These are phyloP conservation scores for Megaptera novaeangliae DNA, from an alignment of 2,113 vertebrate genomes.

Conservation along the genomic window DNA sequence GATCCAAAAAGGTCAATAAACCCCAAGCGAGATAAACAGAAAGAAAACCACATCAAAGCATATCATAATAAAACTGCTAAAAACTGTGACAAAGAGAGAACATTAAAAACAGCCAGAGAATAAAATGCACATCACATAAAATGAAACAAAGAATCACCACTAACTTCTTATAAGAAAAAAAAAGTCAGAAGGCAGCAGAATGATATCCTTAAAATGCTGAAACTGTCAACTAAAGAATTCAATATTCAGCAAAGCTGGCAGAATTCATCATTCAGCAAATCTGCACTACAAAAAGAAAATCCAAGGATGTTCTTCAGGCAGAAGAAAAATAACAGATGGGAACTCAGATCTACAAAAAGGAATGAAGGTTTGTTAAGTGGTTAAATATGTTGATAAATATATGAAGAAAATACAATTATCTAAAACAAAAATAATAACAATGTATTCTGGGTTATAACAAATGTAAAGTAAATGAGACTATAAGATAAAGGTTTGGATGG, in stretches of 20 bases:
- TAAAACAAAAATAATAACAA: background rate
- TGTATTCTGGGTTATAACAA: background rate
- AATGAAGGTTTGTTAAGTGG: background rate
- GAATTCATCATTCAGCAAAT: background rate
- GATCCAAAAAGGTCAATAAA: background rate
- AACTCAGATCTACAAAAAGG: background rate
- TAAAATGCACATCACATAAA: background rate
- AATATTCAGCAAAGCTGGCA: background rate
- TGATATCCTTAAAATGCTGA: background rate
- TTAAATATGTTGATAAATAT: background rate
- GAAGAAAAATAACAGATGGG: background rate
- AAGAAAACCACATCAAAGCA: background rate
- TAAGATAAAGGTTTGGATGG: background rate
- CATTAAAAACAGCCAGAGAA: background rate
- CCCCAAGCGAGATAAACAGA: background rate
- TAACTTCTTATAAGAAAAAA: background rate
- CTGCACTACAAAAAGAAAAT: background rate
- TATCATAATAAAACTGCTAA: background rate
- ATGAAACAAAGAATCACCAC: background rate
- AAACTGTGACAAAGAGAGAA: background rate
- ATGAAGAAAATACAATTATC: background rate
- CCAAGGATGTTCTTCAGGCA: background rate
- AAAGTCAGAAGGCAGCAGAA: background rate
- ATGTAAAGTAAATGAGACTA: background rate
- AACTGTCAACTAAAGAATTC: background rate